phyloP scores from a whole-genome alignment of 2,113 vertebrate genomes.

The Acanthochromis polyacanthus region DNA sequence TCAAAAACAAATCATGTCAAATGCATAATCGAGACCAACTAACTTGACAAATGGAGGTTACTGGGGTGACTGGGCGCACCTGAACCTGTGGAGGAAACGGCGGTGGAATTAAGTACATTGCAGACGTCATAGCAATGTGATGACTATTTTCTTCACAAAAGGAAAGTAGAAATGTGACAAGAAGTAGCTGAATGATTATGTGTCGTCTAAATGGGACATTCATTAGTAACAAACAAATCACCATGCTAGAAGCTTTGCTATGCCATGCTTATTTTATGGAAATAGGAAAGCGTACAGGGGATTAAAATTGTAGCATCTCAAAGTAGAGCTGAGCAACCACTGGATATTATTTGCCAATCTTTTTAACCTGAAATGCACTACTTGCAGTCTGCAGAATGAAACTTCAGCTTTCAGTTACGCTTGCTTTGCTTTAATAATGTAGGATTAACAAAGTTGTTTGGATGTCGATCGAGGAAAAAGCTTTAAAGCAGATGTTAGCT shows the following conservation, averaged over 20 bases:
- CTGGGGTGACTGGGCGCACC: conserved; percentile 92
- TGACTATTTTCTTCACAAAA: conserved; percentile 77
- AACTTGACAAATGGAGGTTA: conserved; percentile 99
- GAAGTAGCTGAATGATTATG: conserved; percentile 49
- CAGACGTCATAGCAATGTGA: conserved; percentile 85
- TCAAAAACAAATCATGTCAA: conserved; percentile 86
- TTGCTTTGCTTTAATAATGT: conserved; percentile 35
- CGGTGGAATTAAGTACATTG: conserved; percentile 87
- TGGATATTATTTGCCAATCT: conserved; percentile 5
- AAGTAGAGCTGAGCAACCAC: conserved; percentile 22
- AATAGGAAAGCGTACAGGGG: conserved; percentile 20
- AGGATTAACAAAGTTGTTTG: conserved; percentile 11
- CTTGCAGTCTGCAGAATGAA: conserved; percentile 19
- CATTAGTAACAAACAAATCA: conserved; percentile 78
- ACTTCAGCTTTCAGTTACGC: neutral
- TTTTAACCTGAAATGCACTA: conserved; percentile 22
- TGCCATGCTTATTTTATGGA: conserved; percentile 47
- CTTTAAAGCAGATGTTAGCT: neutral
- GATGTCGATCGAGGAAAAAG: neutral
- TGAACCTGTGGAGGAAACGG: conserved; percentile 96
- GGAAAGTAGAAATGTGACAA: conserved; percentile 59
- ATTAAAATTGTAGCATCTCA: neutral
- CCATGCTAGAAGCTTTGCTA: conserved; percentile 77
- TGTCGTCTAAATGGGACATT: conserved; percentile 60
- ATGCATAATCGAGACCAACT: conserved; percentile 94